Conservation (phyloP, 1,140 invertebrate genomes). For the Linepithema humile region DNA sequence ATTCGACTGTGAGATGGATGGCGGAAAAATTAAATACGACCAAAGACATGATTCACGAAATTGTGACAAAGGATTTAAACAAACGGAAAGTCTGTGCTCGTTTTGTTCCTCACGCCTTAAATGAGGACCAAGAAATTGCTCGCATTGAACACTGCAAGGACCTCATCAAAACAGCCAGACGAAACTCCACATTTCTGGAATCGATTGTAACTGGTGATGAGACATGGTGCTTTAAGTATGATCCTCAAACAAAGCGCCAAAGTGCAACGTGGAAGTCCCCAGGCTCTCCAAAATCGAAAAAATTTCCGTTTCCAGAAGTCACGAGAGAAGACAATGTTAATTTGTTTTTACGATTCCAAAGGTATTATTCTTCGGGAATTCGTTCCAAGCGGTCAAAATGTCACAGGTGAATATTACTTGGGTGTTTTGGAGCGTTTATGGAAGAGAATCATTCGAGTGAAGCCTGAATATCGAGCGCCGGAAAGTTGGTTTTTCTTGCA, state of each 20-base stretch:
- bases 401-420: conserved; percentile 70
- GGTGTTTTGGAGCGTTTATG: conserved; percentile 58
- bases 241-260: conserved; percentile 67
- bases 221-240: conserved; percentile 66
- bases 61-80: not conserved
- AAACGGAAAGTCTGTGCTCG: conserved; percentile 7
- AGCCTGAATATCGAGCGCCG: not conserved
- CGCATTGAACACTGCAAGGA: not conserved
- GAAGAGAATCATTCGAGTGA: not conserved
- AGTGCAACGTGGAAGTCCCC: conserved; percentile 48
- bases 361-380: conserved; percentile 65
- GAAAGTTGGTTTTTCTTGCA: not conserved
- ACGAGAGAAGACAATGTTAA: conserved; percentile 16
- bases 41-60: not conserved
- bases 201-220: conserved; percentile 65
- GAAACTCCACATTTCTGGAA: not conserved
- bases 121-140: conserved; percentile 16
- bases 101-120: not conserved
- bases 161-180: not conserved
- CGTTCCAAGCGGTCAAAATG: conserved; percentile 67
- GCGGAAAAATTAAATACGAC: not conserved
- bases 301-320: conserved; percentile 10
- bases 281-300: conserved; percentile 38
- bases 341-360: conserved; percentile 35
- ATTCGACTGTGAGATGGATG: not conserved